Percentiles rank a stretch among this genome's conserved stretches.
phyloP scores from a whole-genome alignment of 1,140 invertebrate genomes.

The Araneus ventricosus region DNA sequence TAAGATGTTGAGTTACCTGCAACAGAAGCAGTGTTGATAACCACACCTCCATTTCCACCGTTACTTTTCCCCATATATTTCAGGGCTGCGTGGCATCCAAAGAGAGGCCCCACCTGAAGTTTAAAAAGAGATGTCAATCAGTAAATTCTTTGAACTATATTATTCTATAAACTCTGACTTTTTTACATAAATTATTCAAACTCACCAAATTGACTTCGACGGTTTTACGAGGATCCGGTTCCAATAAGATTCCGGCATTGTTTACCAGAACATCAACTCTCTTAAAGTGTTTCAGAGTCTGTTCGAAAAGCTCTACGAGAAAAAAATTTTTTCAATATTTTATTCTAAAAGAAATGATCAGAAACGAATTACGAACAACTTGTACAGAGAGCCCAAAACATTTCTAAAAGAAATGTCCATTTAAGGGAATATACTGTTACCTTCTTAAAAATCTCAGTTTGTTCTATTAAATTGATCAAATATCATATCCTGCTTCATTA shows the following conservation, averaged over 20 bases:
- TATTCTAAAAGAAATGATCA: no score
- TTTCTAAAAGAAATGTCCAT: no score
- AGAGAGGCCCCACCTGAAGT: slow-evolving; percentile 86
- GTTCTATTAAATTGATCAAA: no score
- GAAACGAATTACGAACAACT: no score
- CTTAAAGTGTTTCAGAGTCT: slow-evolving; percentile 83
- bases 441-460: no score
- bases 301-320: slow-evolving; percentile 17
- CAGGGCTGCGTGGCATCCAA: slow-evolving; percentile 86
- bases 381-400: no score
- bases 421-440: no score
- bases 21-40: slow-evolving; percentile 79
- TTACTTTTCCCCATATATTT: slow-evolving; percentile 86
- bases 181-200: not conserved
- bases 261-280: slow-evolving; percentile 88
- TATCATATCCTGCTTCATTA: no score
- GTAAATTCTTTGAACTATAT: no score
- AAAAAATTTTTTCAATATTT: not conserved
- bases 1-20: not conserved
- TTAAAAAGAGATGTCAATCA: no score
- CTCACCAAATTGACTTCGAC: slow-evolving; percentile 88
- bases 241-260: slow-evolving; percentile 88
- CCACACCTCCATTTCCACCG: slow-evolving; percentile 84
- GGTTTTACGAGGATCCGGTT: slow-evolving; percentile 88
- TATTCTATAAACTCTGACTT: no score